These are phyloP conservation scores for Lethenteron reissneri DNA, from an alignment of 2,113 vertebrate genomes.

Conservation along the genomic window DNA sequence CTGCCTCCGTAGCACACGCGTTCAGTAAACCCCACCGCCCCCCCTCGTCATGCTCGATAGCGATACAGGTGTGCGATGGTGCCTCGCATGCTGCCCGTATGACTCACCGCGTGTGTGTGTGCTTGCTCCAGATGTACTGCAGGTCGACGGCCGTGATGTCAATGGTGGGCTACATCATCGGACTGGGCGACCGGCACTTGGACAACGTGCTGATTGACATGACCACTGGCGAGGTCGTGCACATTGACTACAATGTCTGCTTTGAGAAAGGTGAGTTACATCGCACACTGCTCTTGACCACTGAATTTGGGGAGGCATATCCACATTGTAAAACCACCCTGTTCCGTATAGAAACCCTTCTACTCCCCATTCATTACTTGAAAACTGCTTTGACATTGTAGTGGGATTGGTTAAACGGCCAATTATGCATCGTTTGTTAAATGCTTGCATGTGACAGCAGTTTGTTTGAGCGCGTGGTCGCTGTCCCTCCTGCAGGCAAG, in stretches of 20 bases:
- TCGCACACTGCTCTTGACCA: neutral
- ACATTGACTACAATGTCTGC: conserved; percentile 98
- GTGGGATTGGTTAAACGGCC: conserved; percentile 8
- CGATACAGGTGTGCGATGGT: too few relatives aligned
- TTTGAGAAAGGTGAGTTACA: conserved; percentile 73
- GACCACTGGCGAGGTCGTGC: conserved; percentile 93
- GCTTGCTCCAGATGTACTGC: conserved; percentile 50
- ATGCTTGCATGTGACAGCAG: conserved; percentile 17
- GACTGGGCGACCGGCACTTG: conserved; percentile 85
- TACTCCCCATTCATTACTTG: too few relatives aligned
- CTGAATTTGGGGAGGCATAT: too few relatives aligned
- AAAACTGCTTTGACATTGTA: too few relatives aligned
- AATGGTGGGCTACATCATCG: conserved; percentile 97
- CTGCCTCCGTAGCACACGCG: too few relatives aligned
- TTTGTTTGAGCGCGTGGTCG: conserved; percentile 9
- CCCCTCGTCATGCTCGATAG: too few relatives aligned
- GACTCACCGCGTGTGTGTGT: conserved; percentile 4
- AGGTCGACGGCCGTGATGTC: conserved; percentile 97
- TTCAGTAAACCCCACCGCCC: too few relatives aligned
- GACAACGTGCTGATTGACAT: conserved; percentile 98
- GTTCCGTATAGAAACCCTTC: too few relatives aligned
- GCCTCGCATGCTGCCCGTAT: too few relatives aligned
- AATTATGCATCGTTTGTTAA: conserved; percentile 13
- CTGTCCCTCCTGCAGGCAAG: conserved; percentile 34
- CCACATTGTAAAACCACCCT: too few relatives aligned